Evolutionary conservation across 2,888 invertebrate genomes (phyloP), one percentile per base, ranked within the genome.

Genomic region (Eristalinus sepulchralis): DNA sequence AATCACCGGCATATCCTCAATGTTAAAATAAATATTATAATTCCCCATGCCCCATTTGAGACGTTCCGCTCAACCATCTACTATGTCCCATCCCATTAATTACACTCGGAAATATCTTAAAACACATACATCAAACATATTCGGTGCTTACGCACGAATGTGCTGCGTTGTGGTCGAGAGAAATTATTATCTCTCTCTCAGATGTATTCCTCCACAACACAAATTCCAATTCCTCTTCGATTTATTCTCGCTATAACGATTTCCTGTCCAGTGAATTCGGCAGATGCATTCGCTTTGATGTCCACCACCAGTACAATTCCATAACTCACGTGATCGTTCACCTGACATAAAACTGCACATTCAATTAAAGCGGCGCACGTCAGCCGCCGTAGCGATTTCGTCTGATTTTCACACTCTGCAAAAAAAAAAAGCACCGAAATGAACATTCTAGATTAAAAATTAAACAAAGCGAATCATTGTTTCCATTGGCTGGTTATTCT

Each of bases 391-490:
- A 22, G 24, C 68, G 66, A 72, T 71, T 79, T 71, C 33, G 59
- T 79, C 64, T 39, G 33, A 71, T 47, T 59, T 57, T 24, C 11
- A 24, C 22, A 27, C 27, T 27, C 27, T 5, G 27, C 27, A 22
- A 22, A 24, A 57, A 55, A 10, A 55, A 55, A 57, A 57, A 57
- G 11, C 24, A 22, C 27, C 62, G 8, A 62, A 78, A 34, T 59
- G 33, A 20, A 67, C 68, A 68, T 85, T 80, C 72, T 76, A 72
- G 76, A 77, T 80, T 68, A 64, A 63, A 85, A 81, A 85, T 85
- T 77, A 55, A 85, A 81, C 81, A 85, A 81, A 81, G 76, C 72
- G 77, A 81, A 72, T 84, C 76, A 85, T 85, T 85, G 67, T 68
- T 84, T 85, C 77, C 81, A 77, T 72, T 77, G 84, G 72, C 59